These are phyloP conservation scores for Macropus fuliginosus DNA, from an alignment of 2,797 vertebrate species.

Conservation along the genomic window DNA sequence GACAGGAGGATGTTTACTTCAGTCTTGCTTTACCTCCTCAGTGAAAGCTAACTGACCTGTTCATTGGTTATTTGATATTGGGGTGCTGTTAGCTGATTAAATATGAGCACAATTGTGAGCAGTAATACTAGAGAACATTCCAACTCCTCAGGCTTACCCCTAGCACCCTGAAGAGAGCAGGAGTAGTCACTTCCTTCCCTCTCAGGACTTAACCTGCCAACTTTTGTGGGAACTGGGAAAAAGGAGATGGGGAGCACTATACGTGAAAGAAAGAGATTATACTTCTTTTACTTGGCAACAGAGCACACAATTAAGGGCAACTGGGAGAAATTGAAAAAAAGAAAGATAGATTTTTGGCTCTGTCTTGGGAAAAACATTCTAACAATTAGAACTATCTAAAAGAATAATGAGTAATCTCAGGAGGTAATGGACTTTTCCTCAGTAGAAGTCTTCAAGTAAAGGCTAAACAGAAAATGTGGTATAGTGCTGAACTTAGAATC, in stretches of 20 bases:
- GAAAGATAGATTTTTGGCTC: not conserved
- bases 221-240: not conserved
- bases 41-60: not conserved
- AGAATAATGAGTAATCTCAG: not conserved
- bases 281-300: not conserved
- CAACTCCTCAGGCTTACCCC: not conserved
- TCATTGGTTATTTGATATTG: not conserved
- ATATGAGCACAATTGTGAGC: not conserved
- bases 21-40: not conserved
- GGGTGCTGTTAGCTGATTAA: not conserved
- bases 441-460: not conserved
- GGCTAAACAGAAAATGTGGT: not conserved
- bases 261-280: not conserved
- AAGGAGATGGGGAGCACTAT: not conserved
- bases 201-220: not conserved
- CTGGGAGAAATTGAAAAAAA: not conserved
- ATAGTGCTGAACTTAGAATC: not conserved
- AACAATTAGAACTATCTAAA: not conserved
- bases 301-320: not conserved
- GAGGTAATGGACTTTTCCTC: not conserved
- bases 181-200: not conserved
- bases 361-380: not conserved
- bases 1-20: not conserved
- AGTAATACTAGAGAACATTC: not conserved
- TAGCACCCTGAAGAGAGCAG: not conserved